Conservation (phyloP, 2,888 invertebrate species). For the Megastigmus dorsalis region DNA sequence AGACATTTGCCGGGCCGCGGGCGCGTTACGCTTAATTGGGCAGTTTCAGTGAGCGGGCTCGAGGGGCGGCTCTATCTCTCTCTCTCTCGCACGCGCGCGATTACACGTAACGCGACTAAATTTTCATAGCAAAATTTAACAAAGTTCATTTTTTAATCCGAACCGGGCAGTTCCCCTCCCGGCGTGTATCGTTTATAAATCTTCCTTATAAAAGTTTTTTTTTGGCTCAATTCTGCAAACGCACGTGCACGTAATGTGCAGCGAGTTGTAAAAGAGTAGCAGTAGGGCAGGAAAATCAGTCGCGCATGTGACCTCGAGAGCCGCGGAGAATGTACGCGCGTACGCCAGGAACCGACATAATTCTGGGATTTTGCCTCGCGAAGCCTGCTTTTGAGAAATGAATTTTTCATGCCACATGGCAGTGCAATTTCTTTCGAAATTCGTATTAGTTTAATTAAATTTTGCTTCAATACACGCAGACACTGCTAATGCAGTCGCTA, state of each 20-base stretch:
- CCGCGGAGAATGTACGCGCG: neutral
- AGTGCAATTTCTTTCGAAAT: no score
- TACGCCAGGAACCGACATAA: slow-evolving; percentile 5
- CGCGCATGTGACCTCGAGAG: neutral
- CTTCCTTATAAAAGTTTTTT: slow-evolving; percentile 36
- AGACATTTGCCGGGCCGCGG: no score
- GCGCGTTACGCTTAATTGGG: no score
- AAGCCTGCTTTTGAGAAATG: neutral
- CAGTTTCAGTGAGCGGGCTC: no score
- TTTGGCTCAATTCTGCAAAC: slow-evolving; percentile 9
- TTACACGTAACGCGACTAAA: no score
- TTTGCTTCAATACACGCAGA: no score
- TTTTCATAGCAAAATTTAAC: slow-evolving; percentile 9
- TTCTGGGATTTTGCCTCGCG: slow-evolving; percentile 17
- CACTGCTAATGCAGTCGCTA: no score
- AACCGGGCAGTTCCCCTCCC: no score
- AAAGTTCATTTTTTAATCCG: slow-evolving; percentile 22
- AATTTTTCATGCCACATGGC: slow-evolving; percentile 10
- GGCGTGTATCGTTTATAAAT: slow-evolving; percentile 35
- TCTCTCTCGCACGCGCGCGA: no score
- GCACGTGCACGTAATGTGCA: slow-evolving; percentile 29
- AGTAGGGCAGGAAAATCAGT: slow-evolving; percentile 21
- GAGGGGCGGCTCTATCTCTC: no score
- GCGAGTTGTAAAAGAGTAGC: slow-evolving; percentile 18
- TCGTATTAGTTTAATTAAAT: no score